A percentile compares a stretch with the other conserved stretches of the same genome.
These are phyloP conservation scores for Pachyramphus minor DNA, from an alignment of 2,113 vertebrate species.

Conservation along the genomic window DNA sequence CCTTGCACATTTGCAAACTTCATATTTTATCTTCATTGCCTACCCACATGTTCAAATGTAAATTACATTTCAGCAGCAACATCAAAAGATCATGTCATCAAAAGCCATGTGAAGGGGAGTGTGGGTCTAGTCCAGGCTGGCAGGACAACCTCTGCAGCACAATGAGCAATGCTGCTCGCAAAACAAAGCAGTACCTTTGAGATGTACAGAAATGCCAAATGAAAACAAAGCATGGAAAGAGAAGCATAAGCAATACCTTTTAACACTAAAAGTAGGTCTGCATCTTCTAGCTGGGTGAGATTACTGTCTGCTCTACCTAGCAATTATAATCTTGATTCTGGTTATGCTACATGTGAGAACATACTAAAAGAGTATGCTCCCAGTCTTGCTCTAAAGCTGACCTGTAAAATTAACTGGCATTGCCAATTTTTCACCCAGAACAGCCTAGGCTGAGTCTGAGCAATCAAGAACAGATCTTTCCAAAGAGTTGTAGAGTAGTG, in stretches of 20 bases:
- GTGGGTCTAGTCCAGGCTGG: background rate
- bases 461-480: background rate
- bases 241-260: background rate
- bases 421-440: background rate
- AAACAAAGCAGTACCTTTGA: background rate
- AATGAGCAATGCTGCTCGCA: background rate
- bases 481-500: background rate
- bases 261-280: background rate
- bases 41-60: background rate
- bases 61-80: background rate
- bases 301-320: background rate
- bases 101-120: background rate
- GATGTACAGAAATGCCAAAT: background rate
- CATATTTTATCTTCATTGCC: background rate
- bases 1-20: background rate
- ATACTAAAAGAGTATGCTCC: background rate
- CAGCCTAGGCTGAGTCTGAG: background rate
- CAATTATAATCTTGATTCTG: background rate
- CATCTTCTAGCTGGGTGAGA: background rate
- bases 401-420: background rate
- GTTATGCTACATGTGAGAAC: background rate
- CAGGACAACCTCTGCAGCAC: background rate
- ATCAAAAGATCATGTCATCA: background rate
- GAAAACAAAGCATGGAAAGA: background rate
- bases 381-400: background rate